A percentile compares a stretch with the other conserved stretches of the same genome.
These are phyloP conservation scores for Bubo bubo DNA, from an alignment of 2,113 vertebrate species.

Conservation along the genomic window DNA sequence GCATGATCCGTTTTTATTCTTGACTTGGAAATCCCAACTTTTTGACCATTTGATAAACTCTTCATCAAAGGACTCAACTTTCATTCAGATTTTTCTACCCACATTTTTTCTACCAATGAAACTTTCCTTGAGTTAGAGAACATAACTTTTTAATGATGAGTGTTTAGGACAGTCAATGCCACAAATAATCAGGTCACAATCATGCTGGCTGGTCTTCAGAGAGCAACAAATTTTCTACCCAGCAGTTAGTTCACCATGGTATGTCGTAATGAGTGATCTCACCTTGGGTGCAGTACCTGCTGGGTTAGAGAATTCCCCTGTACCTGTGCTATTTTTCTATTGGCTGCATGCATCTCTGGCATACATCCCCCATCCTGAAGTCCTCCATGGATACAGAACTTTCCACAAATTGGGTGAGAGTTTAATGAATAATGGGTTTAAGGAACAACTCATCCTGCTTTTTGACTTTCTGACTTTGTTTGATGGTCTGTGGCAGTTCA, in stretches of 20 bases:
- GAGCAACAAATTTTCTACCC: not conserved
- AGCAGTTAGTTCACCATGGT: not conserved
- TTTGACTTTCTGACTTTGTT: not conserved
- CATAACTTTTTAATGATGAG: not conserved
- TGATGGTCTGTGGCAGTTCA: not conserved
- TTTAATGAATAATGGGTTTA: not conserved
- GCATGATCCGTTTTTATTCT: not conserved
- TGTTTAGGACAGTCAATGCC: not conserved
- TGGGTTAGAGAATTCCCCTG: not conserved
- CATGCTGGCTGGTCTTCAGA: not conserved
- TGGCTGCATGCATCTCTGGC: not conserved
- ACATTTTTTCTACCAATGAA: not conserved
- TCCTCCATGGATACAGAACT: not conserved
- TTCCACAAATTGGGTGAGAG: not conserved
- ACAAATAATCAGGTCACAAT: not conserved
- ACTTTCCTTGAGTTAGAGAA: not conserved
- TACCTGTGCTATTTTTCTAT: not conserved
- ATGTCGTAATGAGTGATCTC: not conserved
- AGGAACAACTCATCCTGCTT: not conserved
- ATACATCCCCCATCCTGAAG: not conserved
- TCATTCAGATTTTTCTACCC: not conserved
- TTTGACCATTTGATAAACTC: not conserved
- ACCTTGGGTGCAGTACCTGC: not conserved
- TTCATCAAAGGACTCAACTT: not conserved
- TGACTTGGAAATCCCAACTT: not conserved